Percentiles rank a stretch among this genome's conserved stretches.
Evolutionary conservation across 1,140 invertebrate species (phyloP).

Genomic region (Camponotus floridanus): DNA sequence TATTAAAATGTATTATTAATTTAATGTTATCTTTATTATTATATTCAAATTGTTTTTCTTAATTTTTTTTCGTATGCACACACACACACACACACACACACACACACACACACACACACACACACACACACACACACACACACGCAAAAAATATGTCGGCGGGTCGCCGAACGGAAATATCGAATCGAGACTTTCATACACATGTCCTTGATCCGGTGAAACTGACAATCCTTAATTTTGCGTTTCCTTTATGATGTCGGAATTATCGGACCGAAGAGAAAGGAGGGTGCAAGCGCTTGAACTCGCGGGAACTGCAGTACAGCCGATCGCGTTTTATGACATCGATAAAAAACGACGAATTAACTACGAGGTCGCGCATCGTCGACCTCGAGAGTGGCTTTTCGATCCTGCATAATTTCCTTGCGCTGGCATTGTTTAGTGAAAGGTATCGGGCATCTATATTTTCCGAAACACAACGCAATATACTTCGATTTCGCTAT

Average conservation of each 20-base stretch:
- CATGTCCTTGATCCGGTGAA: background rate
- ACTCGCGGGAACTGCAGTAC: conserved; percentile 16
- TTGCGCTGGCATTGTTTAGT: conserved; percentile 29
- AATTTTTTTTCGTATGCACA: no score
- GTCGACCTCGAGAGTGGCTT: conserved; percentile 29
- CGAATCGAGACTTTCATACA: background rate
- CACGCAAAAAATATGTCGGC: no score
- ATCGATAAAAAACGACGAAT: conserved; percentile 50
- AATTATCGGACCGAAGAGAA: conserved; percentile 35
- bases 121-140: no score
- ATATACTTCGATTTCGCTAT: background rate
- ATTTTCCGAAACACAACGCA: background rate
- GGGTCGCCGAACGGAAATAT: no score
- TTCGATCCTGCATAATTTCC: conserved; percentile 35
- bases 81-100: no score
- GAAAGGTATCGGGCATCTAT: background rate
- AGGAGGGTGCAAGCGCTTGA: conserved; percentile 23
- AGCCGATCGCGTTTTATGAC: conserved; percentile 25
- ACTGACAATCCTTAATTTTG: background rate
- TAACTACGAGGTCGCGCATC: conserved; percentile 41
- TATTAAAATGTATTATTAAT: no score
- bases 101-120: no score
- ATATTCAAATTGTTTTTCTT: no score
- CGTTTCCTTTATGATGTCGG: conserved; percentile 17
- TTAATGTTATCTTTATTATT: no score